Conservation (phyloP, 2,888 invertebrate species). For the Ctenicera cuprea region DNA sequence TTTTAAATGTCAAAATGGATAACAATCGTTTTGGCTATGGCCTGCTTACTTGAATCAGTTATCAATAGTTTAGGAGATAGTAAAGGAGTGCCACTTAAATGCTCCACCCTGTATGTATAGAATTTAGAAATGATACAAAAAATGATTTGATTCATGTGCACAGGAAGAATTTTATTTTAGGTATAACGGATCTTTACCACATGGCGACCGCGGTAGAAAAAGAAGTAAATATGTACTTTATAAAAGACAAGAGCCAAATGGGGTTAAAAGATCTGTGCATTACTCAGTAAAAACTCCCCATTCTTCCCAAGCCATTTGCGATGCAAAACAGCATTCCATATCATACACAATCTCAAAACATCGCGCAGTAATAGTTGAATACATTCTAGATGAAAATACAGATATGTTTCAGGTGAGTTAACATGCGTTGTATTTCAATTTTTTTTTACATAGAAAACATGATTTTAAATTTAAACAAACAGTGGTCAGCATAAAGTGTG, state of each 20-base stretch:
- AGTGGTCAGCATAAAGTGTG: no score
- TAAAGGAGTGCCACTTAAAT: no score
- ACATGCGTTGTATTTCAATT: no score
- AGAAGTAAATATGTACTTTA: slow-evolving; percentile 95
- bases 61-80: no score
- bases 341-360: slow-evolving; percentile 97
- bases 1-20: no score
- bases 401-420: slow-evolving; percentile 99
- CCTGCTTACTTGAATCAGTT: no score
- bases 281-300: slow-evolving; percentile 97
- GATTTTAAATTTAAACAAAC: no score
- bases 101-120: no score
- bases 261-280: slow-evolving; percentile 95
- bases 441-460: no score
- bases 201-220: slow-evolving; percentile 94
- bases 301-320: slow-evolving; percentile 95
- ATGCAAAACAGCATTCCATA: slow-evolving; percentile 95
- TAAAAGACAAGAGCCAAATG: slow-evolving; percentile 90
- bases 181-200: slow-evolving; percentile 93
- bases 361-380: slow-evolving; percentile 99
- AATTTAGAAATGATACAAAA: no score
- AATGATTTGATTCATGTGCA: neutral
- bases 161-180: slow-evolving; percentile 78
- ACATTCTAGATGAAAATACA: slow-evolving; percentile 94
- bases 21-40: no score